Base-by-base conservation (phyloP, 2,888 invertebrate genomes). In the Sphaerophoria rueppellii region DNA sequence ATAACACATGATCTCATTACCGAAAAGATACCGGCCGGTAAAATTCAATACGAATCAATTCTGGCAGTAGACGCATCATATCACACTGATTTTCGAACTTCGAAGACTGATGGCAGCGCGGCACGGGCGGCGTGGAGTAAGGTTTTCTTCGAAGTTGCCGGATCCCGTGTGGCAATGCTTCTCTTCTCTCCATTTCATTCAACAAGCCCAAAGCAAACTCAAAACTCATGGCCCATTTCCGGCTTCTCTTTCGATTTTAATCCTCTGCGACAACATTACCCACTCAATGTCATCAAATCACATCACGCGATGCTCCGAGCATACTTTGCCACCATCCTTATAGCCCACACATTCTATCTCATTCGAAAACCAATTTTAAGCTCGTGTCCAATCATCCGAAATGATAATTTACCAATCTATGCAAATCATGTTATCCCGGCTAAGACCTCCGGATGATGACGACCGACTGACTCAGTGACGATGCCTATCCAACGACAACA, bases 281-380 rank as follows among this genome's bases (percentile, higher is more conserved):
- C 82, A 77, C 82, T 82, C 81, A 67, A 65, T 32, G 57, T 58
- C 57, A 34, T 48, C 55, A 37, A 55, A 73, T 50, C 11, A 14
- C n/a, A 61, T 63, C 69, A 74, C 74, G 74, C 74, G 35, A 75
- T 61, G 43, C 69, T 37, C 14, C 4, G 37, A 1, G 7, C 24
- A 5, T 16, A 16, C 32, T 67, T 37, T n/a, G 6, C 4, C 24
- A 16, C 12, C 32, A 35, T 73, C 35, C 11, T 40, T 24, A 40
- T 69, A n/a, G 70, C 52, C 24, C 24, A 24, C 24, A 24, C 58
- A 2, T 43, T 43, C 43, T 43, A 4, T 9, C 3, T 1, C 6
- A 54, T 65, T 78, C 74, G 50, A 78, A 86, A 82, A 86, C 67
- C 86, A 86, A 86, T 86, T 82, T 86, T 78, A 86, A 74, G 77